Evolutionary conservation across 1,140 invertebrate genomes (phyloP).

Genomic region (Mycetomoellerius zeteki): DNA sequence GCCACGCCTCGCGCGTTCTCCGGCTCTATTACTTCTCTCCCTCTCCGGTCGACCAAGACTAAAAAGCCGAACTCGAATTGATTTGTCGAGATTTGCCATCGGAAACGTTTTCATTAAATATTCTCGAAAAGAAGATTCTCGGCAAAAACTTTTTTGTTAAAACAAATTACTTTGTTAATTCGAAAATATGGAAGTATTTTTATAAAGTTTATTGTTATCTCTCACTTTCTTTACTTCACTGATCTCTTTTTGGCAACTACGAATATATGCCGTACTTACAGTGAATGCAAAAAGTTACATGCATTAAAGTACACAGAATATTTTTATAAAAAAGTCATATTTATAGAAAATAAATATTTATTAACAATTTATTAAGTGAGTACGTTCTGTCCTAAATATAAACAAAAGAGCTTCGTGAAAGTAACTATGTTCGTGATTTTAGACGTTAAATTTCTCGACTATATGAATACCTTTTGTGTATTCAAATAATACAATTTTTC

Average conservation of each 20-base stretch:
- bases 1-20: slow-evolving; percentile 71
- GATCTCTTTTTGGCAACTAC: slow-evolving; percentile 10
- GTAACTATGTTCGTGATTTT: too few relatives aligned
- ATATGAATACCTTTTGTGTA: too few relatives aligned
- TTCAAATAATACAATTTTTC: too few relatives aligned
- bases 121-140: neutral
- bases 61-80: slow-evolving; percentile 24
- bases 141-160: neutral
- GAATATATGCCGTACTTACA: neutral
- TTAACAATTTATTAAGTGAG: too few relatives aligned
- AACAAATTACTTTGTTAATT: too few relatives aligned
- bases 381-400: too few relatives aligned
- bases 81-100: neutral
- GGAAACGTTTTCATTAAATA: slow-evolving; percentile 15
- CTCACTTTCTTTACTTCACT: neutral
- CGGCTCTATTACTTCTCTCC: slow-evolving; percentile 55
- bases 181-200: neutral
- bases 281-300: too few relatives aligned
- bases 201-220: neutral
- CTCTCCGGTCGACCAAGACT: slow-evolving; percentile 20
- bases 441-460: too few relatives aligned
- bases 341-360: too few relatives aligned
- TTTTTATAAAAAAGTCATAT: too few relatives aligned
- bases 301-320: too few relatives aligned
- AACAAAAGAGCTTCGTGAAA: too few relatives aligned